Conservation (phyloP, 2,113 vertebrate species). For the Oreochromis aureus region DNA sequence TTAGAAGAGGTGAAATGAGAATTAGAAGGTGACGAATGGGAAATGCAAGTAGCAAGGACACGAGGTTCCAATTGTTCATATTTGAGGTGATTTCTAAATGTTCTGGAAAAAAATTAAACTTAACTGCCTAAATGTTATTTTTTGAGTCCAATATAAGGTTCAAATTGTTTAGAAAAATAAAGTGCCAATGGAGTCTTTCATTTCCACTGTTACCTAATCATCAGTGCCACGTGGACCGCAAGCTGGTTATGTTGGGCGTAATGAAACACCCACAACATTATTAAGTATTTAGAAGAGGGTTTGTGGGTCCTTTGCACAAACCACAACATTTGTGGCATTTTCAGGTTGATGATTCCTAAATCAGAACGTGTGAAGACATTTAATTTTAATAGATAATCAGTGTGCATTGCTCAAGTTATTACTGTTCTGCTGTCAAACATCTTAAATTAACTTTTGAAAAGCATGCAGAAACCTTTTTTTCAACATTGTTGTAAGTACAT, state of each 20-base stretch:
- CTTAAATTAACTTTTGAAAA: not conserved
- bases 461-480: not conserved
- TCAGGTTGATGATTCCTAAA: not conserved
- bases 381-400: not conserved
- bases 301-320: not conserved
- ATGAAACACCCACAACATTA: not conserved
- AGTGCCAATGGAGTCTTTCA: not conserved
- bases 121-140: too few species aligned
- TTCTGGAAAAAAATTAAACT: not conserved
- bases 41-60: not conserved
- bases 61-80: not conserved
- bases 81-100: not conserved
- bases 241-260: not conserved
- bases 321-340: not conserved
- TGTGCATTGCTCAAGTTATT: not conserved
- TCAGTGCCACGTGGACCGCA: not conserved
- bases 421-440: not conserved
- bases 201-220: not conserved
- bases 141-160: not conserved
- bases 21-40: not conserved
- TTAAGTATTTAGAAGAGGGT: not conserved
- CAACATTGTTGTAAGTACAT: not conserved
- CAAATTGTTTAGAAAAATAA: not conserved
- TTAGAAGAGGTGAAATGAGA: not conserved
- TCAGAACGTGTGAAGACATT: not conserved